Evolutionary conservation across 2,888 invertebrate species (phyloP), one percentile per base, ranked within the genome.

Genomic region (Zaprionus bogoriensis): DNA sequence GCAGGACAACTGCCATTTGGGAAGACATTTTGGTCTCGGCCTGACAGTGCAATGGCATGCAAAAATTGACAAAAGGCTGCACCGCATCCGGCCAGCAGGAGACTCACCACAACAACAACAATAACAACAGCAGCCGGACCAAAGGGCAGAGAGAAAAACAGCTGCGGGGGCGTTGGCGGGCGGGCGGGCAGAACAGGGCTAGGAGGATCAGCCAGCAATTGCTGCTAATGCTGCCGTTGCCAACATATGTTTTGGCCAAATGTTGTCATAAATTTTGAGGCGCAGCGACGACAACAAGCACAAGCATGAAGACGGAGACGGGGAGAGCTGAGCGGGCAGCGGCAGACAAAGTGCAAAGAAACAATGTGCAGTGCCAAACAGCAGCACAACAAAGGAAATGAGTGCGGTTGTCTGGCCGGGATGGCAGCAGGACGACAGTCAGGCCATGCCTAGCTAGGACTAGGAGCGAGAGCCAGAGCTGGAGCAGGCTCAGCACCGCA

Each of bases 201-300:
- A 14, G 46, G n/a, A 4, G 45, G 28, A 23, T 30, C 51, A 36
- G 58, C 39, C 47, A 67, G 74, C 70, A 73, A 80, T 77, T 71
- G 72, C 70, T 76, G 81, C 81, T 85, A 79, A 87, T 82, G 80
- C 66, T 72, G 67, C 57, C 53, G 64, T 70, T 77, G 86, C 83
- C 86, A 80, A 83, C 85, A 78, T 87, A 87, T 88, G 87, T 82
- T 88, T 80, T 76, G 72, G 77, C 85, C 78, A 85, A 80, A 82
- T 75, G 79, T 80, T 87, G 78, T 87, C 87, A 88, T 87, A 87
- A 88, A 87, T 87, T 87, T 68, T 65, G 67, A 74, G 58, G 47
- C 65, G 63, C 59, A 63, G 60, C 64, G 48, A 64, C 81, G 68
- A 66, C 68, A 77, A 79, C 83, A 76, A 69, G 61, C 38, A 67